Evolutionary conservation across 2,797 vertebrate species (phyloP).

Genomic region (Sebastiscus albofasciatus): DNA sequence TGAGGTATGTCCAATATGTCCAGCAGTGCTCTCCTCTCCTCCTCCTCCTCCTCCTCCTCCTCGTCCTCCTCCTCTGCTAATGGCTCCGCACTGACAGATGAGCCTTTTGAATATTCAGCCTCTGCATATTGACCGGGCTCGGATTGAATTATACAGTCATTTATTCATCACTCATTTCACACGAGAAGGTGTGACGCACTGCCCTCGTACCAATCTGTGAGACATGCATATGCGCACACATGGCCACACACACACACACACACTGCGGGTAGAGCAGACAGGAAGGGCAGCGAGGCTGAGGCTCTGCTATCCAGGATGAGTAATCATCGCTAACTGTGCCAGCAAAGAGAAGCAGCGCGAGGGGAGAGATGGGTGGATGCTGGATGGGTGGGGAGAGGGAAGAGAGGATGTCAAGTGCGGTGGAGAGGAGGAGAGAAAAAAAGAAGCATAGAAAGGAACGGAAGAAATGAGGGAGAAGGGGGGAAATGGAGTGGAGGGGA

Average conservation of each 20-base stretch:
- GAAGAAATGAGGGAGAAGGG: slow-evolving; percentile 1
- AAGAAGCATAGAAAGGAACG: neutral
- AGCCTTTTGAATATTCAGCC: slow-evolving; percentile 72
- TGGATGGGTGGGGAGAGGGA: slow-evolving; percentile 7
- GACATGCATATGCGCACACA: slow-evolving; percentile 59
- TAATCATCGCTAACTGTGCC: slow-evolving; percentile 69
- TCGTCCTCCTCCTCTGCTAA: slow-evolving; percentile 37
- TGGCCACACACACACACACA: slow-evolving; percentile 39
- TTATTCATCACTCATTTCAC: slow-evolving; percentile 78
- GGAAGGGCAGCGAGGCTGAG: slow-evolving; percentile 65
- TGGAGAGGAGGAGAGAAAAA: neutral
- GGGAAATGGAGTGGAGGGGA: neutral
- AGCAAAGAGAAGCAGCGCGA: slow-evolving; percentile 40
- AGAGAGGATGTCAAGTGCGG: slow-evolving; percentile 32
- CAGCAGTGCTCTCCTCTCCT: slow-evolving; percentile 35
- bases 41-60: slow-evolving; percentile 4
- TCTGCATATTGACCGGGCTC: slow-evolving; percentile 70
- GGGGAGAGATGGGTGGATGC: slow-evolving; percentile 15
- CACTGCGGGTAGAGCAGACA: slow-evolving; percentile 56
- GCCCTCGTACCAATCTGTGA: slow-evolving; percentile 68
- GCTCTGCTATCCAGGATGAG: slow-evolving; percentile 68
- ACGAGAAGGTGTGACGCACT: slow-evolving; percentile 69
- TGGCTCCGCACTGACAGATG: slow-evolving; percentile 56
- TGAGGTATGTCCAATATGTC: slow-evolving; percentile 49
- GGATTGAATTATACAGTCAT: slow-evolving; percentile 73